Conservation (phyloP, 2,888 invertebrate genomes). For the Ophonus ardosiacus region DNA sequence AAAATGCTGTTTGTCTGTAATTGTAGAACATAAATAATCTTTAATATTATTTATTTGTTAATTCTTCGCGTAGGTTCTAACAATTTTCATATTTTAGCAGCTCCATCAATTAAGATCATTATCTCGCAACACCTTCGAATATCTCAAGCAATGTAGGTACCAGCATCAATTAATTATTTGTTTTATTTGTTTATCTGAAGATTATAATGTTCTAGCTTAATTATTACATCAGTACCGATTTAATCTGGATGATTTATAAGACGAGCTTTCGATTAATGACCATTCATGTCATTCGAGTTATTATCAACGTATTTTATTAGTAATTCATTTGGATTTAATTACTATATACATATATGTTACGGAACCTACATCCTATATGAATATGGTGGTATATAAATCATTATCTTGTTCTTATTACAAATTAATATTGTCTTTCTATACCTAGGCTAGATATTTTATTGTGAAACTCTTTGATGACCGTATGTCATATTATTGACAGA, state of each 20-base stretch:
- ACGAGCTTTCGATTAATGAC: background rate
- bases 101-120: background rate
- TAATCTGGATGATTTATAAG: constrained; percentile 22
- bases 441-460: too few species aligned
- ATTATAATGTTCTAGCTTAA: constrained; percentile 19
- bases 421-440: too few species aligned
- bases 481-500: too few species aligned
- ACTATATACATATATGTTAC: too few species aligned
- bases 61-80: background rate
- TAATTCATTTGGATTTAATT: background rate
- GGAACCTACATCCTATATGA: too few species aligned
- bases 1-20: too few species aligned
- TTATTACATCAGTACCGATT: constrained; percentile 28
- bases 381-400: too few species aligned
- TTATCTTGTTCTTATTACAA: too few species aligned
- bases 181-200: constrained; percentile 27
- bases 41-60: background rate
- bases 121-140: background rate
- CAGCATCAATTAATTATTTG: constrained; percentile 12
- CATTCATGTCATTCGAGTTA: background rate
- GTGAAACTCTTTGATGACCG: too few species aligned
- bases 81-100: background rate
- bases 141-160: background rate
- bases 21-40: too few species aligned
- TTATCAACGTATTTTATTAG: background rate